These are phyloP conservation scores for Gorsachius goisagi DNA, from an alignment of 2,113 vertebrate species.

Conservation along the genomic window DNA sequence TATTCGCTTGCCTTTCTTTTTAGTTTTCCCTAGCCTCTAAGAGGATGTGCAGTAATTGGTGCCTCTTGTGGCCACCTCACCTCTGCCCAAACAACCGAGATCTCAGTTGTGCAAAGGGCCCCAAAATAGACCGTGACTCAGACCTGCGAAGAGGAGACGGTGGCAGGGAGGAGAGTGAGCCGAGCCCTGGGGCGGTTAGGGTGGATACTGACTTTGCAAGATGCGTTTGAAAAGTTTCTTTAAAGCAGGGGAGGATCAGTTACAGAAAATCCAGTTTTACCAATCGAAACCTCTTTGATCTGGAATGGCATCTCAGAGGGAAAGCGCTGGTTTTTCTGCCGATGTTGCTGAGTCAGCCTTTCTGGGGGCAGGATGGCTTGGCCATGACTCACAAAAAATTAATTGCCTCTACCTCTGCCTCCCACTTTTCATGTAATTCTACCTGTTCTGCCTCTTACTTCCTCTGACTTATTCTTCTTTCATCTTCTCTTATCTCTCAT, in stretches of 20 bases:
- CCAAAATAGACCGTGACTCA: conserved; percentile 33
- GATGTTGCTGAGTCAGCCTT: conserved; percentile 23
- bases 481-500: neutral
- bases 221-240: neutral
- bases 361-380: neutral
- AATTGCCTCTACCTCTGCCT: neutral
- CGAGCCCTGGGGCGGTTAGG: neutral
- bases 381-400: conserved; percentile 6
- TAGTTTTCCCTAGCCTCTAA: neutral
- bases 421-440: neutral
- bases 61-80: neutral
- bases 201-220: neutral
- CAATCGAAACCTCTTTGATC: neutral
- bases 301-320: neutral
- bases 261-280: neutral
- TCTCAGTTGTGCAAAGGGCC: neutral
- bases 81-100: neutral
- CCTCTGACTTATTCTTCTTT: neutral
- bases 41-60: neutral
- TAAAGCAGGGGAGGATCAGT: neutral
- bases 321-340: neutral
- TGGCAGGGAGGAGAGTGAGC: neutral
- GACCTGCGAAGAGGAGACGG: neutral
- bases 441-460: neutral
- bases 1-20: neutral